These are phyloP conservation scores for Etheostoma perlongum DNA, from an alignment of 2,797 vertebrate species.

Conservation along the genomic window DNA sequence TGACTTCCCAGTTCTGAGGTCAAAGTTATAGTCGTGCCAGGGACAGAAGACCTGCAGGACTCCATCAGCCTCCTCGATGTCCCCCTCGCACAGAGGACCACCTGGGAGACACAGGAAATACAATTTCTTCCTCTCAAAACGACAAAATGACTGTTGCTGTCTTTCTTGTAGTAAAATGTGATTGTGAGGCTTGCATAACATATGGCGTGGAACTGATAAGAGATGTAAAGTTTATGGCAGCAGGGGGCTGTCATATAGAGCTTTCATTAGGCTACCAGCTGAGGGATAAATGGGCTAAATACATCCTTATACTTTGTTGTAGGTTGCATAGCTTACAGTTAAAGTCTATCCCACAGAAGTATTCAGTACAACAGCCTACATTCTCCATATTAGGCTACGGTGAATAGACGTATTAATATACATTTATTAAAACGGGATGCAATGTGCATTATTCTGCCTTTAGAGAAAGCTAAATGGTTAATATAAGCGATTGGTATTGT, in stretches of 20 bases:
- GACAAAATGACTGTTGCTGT: neutral
- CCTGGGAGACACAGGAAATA: conserved; percentile 70
- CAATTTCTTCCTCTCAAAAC: conserved; percentile 18
- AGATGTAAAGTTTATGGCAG: neutral
- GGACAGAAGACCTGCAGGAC: conserved; percentile 85
- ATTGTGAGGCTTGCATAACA: neutral
- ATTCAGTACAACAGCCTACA: neutral
- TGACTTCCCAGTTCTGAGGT: conserved; percentile 83
- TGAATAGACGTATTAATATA: neutral
- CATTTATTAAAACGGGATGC: neutral
- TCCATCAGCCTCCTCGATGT: conserved; percentile 84
- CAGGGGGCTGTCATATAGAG: conserved; percentile 26
- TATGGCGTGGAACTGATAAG: neutral
- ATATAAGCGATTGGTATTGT: neutral
- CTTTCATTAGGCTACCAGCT: neutral
- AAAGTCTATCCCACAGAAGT: neutral
- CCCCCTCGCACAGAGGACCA: conserved; percentile 85
- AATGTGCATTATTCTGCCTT: neutral
- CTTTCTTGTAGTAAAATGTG: conserved; percentile 2
- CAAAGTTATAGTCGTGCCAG: conserved; percentile 87
- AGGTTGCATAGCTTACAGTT: neutral
- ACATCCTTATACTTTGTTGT: neutral
- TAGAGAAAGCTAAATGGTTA: neutral
- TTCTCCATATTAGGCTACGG: neutral
- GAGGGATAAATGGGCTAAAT: neutral